phyloP scores from a whole-genome alignment of 2,888 invertebrate genomes.

The Pantelozetes paolii region DNA sequence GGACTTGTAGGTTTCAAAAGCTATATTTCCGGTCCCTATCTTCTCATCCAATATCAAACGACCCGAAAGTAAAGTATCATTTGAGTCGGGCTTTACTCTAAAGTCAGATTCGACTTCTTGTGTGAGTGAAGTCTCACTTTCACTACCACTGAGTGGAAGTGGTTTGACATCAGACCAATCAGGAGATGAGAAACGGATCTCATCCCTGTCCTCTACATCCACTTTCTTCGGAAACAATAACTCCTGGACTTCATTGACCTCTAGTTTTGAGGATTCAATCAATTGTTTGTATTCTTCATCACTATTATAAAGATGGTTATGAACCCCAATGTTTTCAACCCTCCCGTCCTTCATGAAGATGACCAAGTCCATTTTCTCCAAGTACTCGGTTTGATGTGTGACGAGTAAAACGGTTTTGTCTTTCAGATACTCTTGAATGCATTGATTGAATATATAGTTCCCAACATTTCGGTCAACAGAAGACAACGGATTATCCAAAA shows the following conservation, averaged over 20 bases:
- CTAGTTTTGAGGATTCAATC: slow-evolving; percentile 16
- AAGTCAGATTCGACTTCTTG: background rate
- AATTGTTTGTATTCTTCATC: slow-evolving; percentile 26
- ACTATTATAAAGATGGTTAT: slow-evolving; percentile 23
- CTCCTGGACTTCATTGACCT: background rate
- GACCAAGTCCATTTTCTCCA: slow-evolving; percentile 58
- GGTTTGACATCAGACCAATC: slow-evolving; percentile 27
- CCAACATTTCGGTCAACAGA: slow-evolving; percentile 59
- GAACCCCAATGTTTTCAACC: slow-evolving; percentile 62
- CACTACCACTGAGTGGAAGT: background rate
- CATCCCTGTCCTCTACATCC: background rate
- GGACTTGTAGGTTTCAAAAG: slow-evolving; percentile 52
- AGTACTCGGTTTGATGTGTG: slow-evolving; percentile 50
- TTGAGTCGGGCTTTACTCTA: background rate
- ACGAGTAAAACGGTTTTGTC: slow-evolving; percentile 54
- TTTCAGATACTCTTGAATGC: slow-evolving; percentile 51
- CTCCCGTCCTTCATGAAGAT: slow-evolving; percentile 66
- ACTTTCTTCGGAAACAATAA: slow-evolving; percentile 18
- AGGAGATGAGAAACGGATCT: slow-evolving; percentile 8
- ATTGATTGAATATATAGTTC: slow-evolving; percentile 57
- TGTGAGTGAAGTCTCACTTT: background rate
- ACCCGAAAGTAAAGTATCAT: slow-evolving; percentile 43
- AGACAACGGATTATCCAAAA: slow-evolving; percentile 61
- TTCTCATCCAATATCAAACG: slow-evolving; percentile 53
- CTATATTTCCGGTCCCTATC: slow-evolving; percentile 51